Evolutionary conservation across 2,797 vertebrate species (phyloP).

Genomic region (Myotis daubentonii): DNA sequence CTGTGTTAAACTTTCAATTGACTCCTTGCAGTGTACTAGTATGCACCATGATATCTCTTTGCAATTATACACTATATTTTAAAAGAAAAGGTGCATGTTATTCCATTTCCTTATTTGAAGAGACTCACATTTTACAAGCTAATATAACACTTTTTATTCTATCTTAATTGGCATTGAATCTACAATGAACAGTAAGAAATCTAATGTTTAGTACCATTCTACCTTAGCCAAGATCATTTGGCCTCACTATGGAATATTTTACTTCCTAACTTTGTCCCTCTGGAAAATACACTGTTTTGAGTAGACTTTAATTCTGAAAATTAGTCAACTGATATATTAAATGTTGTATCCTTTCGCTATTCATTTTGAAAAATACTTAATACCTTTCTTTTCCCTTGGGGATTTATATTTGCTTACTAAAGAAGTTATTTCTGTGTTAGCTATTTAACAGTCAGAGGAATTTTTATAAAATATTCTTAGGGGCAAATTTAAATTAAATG

Average conservation of each 20-base stretch:
- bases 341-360: not conserved
- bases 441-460: not conserved
- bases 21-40: not conserved
- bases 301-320: not conserved
- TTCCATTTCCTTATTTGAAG: not conserved
- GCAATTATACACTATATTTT: not conserved
- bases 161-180: not conserved
- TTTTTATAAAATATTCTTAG: not conserved
- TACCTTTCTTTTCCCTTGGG: not conserved
- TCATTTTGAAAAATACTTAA: not conserved
- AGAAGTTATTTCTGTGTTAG: not conserved
- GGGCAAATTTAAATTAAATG: not conserved
- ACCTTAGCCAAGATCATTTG: not conserved
- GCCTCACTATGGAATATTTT: not conserved
- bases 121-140: not conserved
- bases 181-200: not conserved
- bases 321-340: not conserved
- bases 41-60: not conserved
- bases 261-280: not conserved
- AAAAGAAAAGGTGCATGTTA: not conserved
- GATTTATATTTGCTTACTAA: not conserved
- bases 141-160: not conserved
- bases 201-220: not conserved
- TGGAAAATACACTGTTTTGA: not conserved
- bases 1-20: not conserved